Conservation (phyloP, 2,888 invertebrate species). For the Melitaea athalia region DNA sequence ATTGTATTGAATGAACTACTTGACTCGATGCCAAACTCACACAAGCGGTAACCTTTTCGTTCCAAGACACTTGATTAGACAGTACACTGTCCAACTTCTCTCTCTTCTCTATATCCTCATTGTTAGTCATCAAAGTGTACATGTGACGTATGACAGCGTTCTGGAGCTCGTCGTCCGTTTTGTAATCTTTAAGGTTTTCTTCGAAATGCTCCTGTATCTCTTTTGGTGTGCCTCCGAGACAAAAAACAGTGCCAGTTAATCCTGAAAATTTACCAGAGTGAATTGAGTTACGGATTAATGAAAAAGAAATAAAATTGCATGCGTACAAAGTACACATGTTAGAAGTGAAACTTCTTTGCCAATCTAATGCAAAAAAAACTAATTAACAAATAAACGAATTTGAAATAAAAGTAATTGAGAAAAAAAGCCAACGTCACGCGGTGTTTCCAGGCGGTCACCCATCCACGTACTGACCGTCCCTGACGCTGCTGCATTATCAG, state of each 20-base stretch:
- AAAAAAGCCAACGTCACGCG: too few relatives aligned
- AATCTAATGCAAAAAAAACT: too few relatives aligned
- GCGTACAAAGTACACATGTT: too few relatives aligned
- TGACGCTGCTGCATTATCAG: too few relatives aligned
- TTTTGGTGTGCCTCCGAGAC: constrained; percentile 54
- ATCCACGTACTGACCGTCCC: too few relatives aligned
- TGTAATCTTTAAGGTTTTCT: constrained; percentile 45
- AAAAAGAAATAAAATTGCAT: too few relatives aligned
- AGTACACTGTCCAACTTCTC: constrained; percentile 37
- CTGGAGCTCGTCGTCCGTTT: constrained; percentile 51
- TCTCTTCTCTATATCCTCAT: constrained; percentile 29
- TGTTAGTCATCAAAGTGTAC: not conserved
- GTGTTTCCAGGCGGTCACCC: too few relatives aligned
- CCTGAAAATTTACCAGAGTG: not conserved
- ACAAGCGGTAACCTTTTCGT: constrained; percentile 48
- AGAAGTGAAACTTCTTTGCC: too few relatives aligned
- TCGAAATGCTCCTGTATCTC: constrained; percentile 49
- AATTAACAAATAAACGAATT: too few relatives aligned
- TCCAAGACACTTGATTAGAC: constrained; percentile 44
- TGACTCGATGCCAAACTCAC: constrained; percentile 52
- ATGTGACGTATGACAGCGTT: constrained; percentile 35
- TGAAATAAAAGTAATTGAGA: too few relatives aligned
- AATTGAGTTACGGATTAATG: too few relatives aligned
- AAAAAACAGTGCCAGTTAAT: constrained; percentile 50
- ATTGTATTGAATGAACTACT: constrained; percentile 43